Base-by-base conservation (phyloP, 2,888 invertebrate genomes). In the Plebejus melissa region DNA sequence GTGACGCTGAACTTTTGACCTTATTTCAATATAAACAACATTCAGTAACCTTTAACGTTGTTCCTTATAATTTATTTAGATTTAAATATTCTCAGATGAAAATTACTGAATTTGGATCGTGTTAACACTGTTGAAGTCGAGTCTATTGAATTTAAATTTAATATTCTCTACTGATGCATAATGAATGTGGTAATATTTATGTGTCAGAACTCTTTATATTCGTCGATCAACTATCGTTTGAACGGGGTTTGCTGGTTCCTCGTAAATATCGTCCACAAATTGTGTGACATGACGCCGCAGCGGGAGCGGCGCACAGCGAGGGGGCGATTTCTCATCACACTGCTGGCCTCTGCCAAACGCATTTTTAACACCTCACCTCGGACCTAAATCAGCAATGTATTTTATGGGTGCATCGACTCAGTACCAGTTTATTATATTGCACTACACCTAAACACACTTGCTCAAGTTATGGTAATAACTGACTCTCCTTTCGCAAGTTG, bases 211-310 rank as follows among this genome's bases (percentile, higher is more conserved):
- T 38, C 38, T 60, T 74, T 38, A 74, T 74, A 74, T 41, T 41
- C 13, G 46, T 46, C 46, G 71, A 50, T 72, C 72, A 54, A 72
- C 32, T 72, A 72, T 72, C 72, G 54, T 72, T 86, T 87, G 85
- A 83, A 86, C 83, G 87, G 83, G 87, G 89, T 88, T 89, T 86
- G 84, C 82, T 86, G 85, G 87, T 86, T 90, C 88, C 87, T 91
- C 90, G 88, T 91, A 91, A 91, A 92, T 91, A 91, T 91, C 88
- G 87, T 88, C 87, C 84, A 88, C 89, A 90, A 91, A 88, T 91
- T 91, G 90, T 89, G 87, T 84, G 85, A 84, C 85, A 82, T 85
- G 91, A 74, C 85, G 83, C 85, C 91, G 74, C 92, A 90, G 91
- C 92, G 87, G 92, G 91, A 82, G 89, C 85, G 84, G 79, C 83